Evolutionary conservation across 2,797 vertebrate species (phyloP), one percentile per base, ranked within the genome.

Genomic region (Pachyuromys duprasi): DNA sequence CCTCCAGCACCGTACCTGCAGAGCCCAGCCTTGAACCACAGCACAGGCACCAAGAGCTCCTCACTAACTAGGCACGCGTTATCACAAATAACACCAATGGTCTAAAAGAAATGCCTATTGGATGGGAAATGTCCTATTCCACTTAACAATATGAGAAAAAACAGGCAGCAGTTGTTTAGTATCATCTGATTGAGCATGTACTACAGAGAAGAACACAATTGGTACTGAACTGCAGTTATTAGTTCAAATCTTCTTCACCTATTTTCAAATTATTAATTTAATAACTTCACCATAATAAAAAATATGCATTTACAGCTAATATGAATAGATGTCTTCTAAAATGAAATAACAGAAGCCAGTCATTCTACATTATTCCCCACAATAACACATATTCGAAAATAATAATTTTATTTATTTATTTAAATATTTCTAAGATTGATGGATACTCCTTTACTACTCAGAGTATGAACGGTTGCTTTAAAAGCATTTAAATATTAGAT

Each of bases 361-460:
- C 33, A 36, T 22, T 89, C 14, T 65, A 28, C 31, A 89, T 65
- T 90, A 84, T 89, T 81, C 42, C 62, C 33, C 72, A 86, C 13
- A 33, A 80, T 76, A 72, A 93, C 8, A 93, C 9, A 78, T 42
- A 79, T 36, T 88, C 81, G 13, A 72, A 94, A 95, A 94, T 70
- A 94, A 89, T 93, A 8, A 92, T 70, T 88, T 28, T 49, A 93
- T 83, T 90, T 49, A 93, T 83, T 90, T 78, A 62, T 95, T 91
- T 22, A 86, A 88, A 86, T 75, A 76, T 74, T 90, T 94, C 67
- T 93, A 49, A 79, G 79, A 80, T 53, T 53, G 45, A 55, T 87
- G 72, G 69, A 70, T 57, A 49, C 31, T 42, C 69, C 65, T 81
- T 80, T 89, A 96, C 90, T 36, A 87, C 90, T 95, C 60, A 74